Evolutionary conservation across 1,140 invertebrate species (phyloP), one percentile per base, ranked within the genome.

Genomic region (Drosophila orosa): DNA sequence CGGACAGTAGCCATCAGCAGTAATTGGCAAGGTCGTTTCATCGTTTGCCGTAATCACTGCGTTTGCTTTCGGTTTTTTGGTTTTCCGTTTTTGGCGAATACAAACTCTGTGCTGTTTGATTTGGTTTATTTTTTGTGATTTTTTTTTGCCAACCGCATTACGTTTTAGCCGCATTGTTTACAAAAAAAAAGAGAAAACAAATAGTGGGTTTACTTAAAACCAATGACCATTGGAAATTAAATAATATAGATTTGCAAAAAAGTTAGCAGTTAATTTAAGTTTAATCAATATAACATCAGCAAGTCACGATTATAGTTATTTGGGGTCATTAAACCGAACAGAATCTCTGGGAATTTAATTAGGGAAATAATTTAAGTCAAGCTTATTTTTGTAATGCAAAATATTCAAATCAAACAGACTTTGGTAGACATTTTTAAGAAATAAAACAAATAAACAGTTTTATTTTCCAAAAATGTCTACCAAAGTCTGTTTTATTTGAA

Each of bases 11-110:
- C 40, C 74, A 84, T 39, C 72, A 75, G 59, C 68, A 78, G 78
- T 90, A 80, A 90, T 83, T 83, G 83, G 83, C 83, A 87, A 87
- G 83, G 83, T 87, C 84, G 83, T 86, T 86, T 39, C 83, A 60
- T 37, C 83, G 80, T 83, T 87, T 89, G 79, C 69, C 83, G 83
- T 89, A 87, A 87, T 87, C 84, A 89, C 80, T 67, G 54, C 81
- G 69, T 81, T 86, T 87, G 69, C 74, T 76, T 74, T 71, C 63
- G 47, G 29, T 39, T 63, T 54, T 74, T 71, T 33, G 19, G 65
- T 47, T 47, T 71, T 69, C 66, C 66, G 72, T 80, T 81, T 75
- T 61, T 52, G 68, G 13, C 19, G 19, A 56, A 56, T 60, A 74
- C 67, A 65, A 80, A 83, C 77, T 65, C 68, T 76, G 47, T 62